Evolutionary conservation across 2,888 invertebrate species (phyloP).

Genomic region (Lithophane socia): DNA sequence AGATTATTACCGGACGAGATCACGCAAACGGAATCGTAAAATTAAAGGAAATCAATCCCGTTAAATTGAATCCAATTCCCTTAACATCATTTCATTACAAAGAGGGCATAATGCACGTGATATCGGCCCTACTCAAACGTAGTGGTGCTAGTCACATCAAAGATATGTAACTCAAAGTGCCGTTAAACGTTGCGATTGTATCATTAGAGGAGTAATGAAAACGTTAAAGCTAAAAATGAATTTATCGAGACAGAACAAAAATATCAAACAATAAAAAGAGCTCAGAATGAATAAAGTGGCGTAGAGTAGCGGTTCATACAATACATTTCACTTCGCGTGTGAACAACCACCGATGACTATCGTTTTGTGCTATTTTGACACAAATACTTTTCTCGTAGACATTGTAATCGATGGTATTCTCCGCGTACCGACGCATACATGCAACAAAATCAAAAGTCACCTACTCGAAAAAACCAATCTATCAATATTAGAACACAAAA

Average conservation of each 20-base stretch:
- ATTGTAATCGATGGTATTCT: conserved; percentile 83
- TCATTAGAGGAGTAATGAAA: conserved; percentile 72
- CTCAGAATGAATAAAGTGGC: conserved; percentile 76
- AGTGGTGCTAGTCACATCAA: conserved; percentile 33
- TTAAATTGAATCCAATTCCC: conserved; percentile 87
- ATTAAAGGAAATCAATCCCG: conserved; percentile 87
- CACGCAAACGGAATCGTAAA: conserved; percentile 90
- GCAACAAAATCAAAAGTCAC: conserved; percentile 85
- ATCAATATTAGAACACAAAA: conserved; percentile 91
- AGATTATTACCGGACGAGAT: conserved; percentile 88
- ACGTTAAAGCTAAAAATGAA: conserved; percentile 76
- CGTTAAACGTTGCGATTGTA: conserved; percentile 48
- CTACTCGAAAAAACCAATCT: conserved; percentile 89
- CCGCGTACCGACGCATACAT: conserved; percentile 74
- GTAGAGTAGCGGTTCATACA: conserved; percentile 75
- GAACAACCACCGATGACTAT: conserved; percentile 83
- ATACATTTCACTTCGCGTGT: conserved; percentile 83
- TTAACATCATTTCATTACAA: conserved; percentile 76
- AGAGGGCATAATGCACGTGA: conserved; percentile 65
- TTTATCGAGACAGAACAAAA: conserved; percentile 73
- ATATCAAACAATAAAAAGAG: conserved; percentile 73
- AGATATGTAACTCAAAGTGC: conserved; percentile 27
- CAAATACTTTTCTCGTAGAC: conserved; percentile 81
- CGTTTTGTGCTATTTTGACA: conserved; percentile 85
- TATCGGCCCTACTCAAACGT: conserved; percentile 43